Conservation (phyloP, 2,797 vertebrate species). For the Chanos chanos region DNA sequence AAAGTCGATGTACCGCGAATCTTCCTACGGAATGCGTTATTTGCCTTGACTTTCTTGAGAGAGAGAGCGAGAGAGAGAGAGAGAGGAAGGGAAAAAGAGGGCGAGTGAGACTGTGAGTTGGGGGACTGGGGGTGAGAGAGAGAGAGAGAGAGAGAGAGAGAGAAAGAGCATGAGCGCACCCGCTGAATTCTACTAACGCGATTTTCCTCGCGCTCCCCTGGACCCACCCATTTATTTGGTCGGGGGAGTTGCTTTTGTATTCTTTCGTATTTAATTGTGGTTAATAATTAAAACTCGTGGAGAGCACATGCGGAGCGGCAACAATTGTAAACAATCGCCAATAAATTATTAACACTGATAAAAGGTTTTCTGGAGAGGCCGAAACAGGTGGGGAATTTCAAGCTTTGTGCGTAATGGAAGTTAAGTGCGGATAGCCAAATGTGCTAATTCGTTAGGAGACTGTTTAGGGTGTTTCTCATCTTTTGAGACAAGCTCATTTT, state of each 20-base stretch:
- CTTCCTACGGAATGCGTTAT: constrained; percentile 15
- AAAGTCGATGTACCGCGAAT: constrained; percentile 26
- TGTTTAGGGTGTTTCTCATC: constrained; percentile 34
- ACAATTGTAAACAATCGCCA: constrained; percentile 54
- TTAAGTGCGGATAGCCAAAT: constrained; percentile 47
- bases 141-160: background rate
- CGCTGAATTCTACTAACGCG: background rate
- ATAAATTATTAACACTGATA: constrained; percentile 67
- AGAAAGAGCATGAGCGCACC: background rate
- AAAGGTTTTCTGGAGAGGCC: constrained; percentile 65
- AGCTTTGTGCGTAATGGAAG: constrained; percentile 33
- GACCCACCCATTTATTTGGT: background rate
- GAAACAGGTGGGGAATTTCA: constrained; percentile 44
- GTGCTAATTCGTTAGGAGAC: constrained; percentile 35
- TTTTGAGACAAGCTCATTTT: constrained; percentile 45
- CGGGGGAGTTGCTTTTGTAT: constrained; percentile 10
- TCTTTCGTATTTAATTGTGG: constrained; percentile 32
- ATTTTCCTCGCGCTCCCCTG: background rate
- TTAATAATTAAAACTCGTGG: constrained; percentile 61
- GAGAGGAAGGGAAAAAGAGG: background rate
- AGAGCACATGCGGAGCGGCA: constrained; percentile 42
- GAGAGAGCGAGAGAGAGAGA: background rate
- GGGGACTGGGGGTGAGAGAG: too few relatives aligned
- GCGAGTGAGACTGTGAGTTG: background rate
- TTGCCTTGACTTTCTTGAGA: constrained; percentile 10